Evolutionary conservation across 92 coral and sea anemone species (phyloP), one percentile per base, ranked within the genome.

Genomic region (Umimayanthus chanpuru): DNA sequence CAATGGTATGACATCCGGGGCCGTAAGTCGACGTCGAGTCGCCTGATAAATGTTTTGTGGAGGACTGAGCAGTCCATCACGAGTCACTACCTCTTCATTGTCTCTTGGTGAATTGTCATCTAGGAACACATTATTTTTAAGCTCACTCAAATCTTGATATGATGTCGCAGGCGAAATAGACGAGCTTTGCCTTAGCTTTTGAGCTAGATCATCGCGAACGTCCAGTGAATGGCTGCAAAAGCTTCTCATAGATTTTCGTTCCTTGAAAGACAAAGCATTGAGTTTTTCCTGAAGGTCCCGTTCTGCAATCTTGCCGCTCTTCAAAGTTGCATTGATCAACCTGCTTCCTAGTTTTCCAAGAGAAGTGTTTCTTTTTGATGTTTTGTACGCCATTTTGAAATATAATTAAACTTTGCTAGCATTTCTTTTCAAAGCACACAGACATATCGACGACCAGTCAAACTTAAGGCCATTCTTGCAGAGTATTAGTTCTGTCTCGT

Each of bases 241-340:
- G 78, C 88, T 90, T 26, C 90, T 90, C 92, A 94, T 89, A 3
- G 96, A 72, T 81, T 94, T 94, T 30, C 90, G 96, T 40, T 94
- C 96, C 82, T 88, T 91, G 10, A 83, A 90, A 43, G 88, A 87
- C 10, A 94, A 53, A 21, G 88, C 92, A 85, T 91, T 93, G 75
- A 94, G 88, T 80, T 94, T 94, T 74, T 88, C 90, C 47, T 93
- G 94, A 4, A 94, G 91, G 53, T 94, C 98, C 43, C 92, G 92
- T 28, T 94, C 98, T 5, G 98, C 98, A 53, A 91, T 32, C 18
- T 92, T 92, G 50, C 89, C 95, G 71, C 90, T 91, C 86, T 90
- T 88, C 16, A 94, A 66, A 79, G 91, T 90, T 10, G 92, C 73
- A 11, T 70, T 79, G 23, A 94, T 89, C 90, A 94, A 49, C 21